Evolutionary conservation across 2,888 invertebrate genomes (phyloP).

Genomic region (Nomada hirtipes): DNA sequence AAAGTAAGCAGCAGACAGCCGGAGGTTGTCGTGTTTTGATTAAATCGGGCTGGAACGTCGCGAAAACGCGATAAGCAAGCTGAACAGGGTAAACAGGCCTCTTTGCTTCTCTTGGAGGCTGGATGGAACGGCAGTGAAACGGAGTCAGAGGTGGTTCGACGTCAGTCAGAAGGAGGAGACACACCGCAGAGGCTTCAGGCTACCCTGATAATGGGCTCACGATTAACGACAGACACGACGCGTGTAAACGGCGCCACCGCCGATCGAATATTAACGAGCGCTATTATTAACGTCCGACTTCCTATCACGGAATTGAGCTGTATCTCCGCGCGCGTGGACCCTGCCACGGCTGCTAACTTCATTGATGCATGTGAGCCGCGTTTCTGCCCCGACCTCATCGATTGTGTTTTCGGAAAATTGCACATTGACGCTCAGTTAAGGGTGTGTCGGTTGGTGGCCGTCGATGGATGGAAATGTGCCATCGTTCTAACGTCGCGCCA

Average conservation of each 20-base stretch:
- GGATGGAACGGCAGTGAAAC: not conserved
- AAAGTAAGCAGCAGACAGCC: not conserved
- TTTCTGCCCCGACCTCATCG: slow-evolving; percentile 9
- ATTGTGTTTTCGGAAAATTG: slow-evolving; percentile 47
- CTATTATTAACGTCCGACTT: slow-evolving; percentile 72
- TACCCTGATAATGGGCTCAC: slow-evolving; percentile 65
- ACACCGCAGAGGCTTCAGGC: slow-evolving; percentile 58
- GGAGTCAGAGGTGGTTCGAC: not conserved
- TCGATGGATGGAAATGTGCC: not conserved
- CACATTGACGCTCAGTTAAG: slow-evolving; percentile 10
- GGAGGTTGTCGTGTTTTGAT: not conserved
- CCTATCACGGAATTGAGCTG: slow-evolving; percentile 50
- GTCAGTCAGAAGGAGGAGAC: slow-evolving; percentile 25
- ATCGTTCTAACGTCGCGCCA: slow-evolving; percentile 2
- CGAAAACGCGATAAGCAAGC: slow-evolving; percentile 30
- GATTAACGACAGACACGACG: slow-evolving; percentile 71
- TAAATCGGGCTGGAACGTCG: too few relatives aligned
- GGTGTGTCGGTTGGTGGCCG: not conserved
- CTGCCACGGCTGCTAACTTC: slow-evolving; percentile 23
- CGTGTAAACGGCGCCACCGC: slow-evolving; percentile 68
- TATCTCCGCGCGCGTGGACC: slow-evolving; percentile 25
- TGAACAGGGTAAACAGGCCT: slow-evolving; percentile 36
- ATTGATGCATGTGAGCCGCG: slow-evolving; percentile 19
- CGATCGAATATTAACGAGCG: slow-evolving; percentile 77
- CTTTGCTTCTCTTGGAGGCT: slow-evolving; percentile 45